Evolutionary conservation across 2,113 vertebrate species (phyloP), one percentile per base, ranked within the genome.

Genomic region (Rallus limicola): DNA sequence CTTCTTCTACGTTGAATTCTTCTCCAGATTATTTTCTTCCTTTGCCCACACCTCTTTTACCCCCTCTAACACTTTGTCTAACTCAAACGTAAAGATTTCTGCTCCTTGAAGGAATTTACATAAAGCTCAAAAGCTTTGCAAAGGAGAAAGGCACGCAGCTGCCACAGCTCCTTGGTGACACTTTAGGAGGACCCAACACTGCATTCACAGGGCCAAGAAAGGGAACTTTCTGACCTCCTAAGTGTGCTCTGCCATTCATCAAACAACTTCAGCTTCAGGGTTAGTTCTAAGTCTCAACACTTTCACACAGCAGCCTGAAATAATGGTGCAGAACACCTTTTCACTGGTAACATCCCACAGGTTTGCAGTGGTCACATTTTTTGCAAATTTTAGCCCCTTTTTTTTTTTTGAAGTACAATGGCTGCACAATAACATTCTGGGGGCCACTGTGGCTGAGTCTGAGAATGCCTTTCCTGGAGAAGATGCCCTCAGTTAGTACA

Each of bases 1-100:
- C 70, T 46, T 16, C 29, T 44, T 67, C 77, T 72, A 0, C 13
- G 8, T 33, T 29, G 7, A 31, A 69, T 82, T 65, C 52, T 50
- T 65, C 87, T 79, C 71, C 21, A 46, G 34, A 7, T n/a, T 6
- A n/a, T 34, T 88, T 60, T 16, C 79, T 16, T 67, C 62, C 70
- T 53, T 50, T 1, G 0, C 78, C 86, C 83, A 79, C 40, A 29
- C 55, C 50, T 86, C 71, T 82, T 25, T 40, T 9, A 60, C 11
- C 59, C 71, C 50, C 23, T 3, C 50, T 29, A 42, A 46, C 64
- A 1, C 74, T 82, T 36, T 25, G 56, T 82, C 74, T 68, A 19
- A 55, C 44, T 77, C 79, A 94, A 88, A 5, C 6, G 77, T 58
- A 88, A 95, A 93, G 65, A 93, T 79, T 92, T 85, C 82, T 88